Base-by-base conservation (phyloP, 37 sponge, comb jelly and placozoan species). In the Diacarnus erythraeanus region DNA sequence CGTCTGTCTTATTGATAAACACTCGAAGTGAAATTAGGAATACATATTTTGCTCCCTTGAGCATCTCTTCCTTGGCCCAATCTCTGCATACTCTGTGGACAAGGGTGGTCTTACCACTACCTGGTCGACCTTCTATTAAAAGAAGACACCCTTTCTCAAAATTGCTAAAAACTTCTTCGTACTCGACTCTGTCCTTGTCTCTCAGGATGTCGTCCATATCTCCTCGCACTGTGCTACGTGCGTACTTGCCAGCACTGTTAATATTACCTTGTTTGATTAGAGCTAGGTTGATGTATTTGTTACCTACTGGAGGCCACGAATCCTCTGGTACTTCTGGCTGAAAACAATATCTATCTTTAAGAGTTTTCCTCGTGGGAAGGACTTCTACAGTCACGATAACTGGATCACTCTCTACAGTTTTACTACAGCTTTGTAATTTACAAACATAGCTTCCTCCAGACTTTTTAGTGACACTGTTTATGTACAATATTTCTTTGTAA, bases 1-100 rank as follows among this genome's bases (percentile, higher is more conserved):
- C 10, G 1, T 44, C 68, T 15, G 66, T 10, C 8, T 30, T 25
- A 34, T 22, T 47, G 15, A 4, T 2, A 1, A 79, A 67, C 27
- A 6, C 1, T 33, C 79, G 68, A 1, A 79, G 56, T 2, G 27
- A 35, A 20, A 79, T 47, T 15, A 67, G 51, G 27, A 79, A 33
- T 5, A 79, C n/a, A 34, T 54, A 2, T 36, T 41, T 42, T 27
- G 38, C 17, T 26, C 9, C 38, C 2, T 38, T 22, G 0, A 68
- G 79, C 0, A 47, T 6, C 51, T 47, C 12, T 15, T 47, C 12
- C 51, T 47, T 47, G 51, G 51, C 51, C 51, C 51, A 47, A 47
- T 47, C 51, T 47, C 51, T 6, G 51, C 51, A 15, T 6, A 47
- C 51, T 12, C 12, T 47, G 51, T 47, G 51, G 51, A 47, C 51